Percentiles rank a stretch among this genome's conserved stretches.
Conservation (phyloP, 2,113 vertebrate genomes). For the Petrocephalus zakoni region DNA sequence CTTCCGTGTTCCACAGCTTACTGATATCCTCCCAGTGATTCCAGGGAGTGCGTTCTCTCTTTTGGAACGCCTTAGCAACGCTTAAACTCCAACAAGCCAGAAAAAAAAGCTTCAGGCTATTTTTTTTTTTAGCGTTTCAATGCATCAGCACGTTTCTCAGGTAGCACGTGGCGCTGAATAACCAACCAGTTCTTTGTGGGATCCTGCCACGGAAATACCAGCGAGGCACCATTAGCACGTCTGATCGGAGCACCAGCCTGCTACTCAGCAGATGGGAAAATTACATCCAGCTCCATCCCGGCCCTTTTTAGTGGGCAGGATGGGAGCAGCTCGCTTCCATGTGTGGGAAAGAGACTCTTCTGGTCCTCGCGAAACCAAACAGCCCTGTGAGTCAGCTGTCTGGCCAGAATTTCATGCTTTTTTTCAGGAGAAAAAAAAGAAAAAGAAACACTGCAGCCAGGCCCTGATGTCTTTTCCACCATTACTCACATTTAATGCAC, state of each 20-base stretch:
- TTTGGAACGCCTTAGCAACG: not conserved
- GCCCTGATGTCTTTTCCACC: not conserved
- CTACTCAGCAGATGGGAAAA: not conserved
- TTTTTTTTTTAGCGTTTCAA: not conserved
- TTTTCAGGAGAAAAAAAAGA: not conserved
- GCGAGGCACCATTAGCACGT: not conserved
- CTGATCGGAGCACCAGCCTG: not conserved
- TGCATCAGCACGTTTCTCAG: conserved; percentile 6
- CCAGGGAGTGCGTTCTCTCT: not conserved
- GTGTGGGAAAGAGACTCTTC: conserved; percentile 4
- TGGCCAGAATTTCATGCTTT: not conserved
- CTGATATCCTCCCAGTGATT: not conserved
- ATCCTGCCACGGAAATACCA: not conserved
- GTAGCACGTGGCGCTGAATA: not conserved
- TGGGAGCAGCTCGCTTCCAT: not conserved
- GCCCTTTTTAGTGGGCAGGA: not conserved
- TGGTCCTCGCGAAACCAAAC: not conserved
- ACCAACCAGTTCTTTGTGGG: not conserved
- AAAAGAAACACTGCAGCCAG: not conserved
- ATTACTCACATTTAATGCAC: not conserved
- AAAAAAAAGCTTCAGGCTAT: not conserved
- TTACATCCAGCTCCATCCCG: not conserved
- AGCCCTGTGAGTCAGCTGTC: not conserved
- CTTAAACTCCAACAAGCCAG: not conserved
- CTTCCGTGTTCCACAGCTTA: not conserved